Evolutionary conservation across 2,797 vertebrate species (phyloP).

Genomic region (Clamator glandarius): DNA sequence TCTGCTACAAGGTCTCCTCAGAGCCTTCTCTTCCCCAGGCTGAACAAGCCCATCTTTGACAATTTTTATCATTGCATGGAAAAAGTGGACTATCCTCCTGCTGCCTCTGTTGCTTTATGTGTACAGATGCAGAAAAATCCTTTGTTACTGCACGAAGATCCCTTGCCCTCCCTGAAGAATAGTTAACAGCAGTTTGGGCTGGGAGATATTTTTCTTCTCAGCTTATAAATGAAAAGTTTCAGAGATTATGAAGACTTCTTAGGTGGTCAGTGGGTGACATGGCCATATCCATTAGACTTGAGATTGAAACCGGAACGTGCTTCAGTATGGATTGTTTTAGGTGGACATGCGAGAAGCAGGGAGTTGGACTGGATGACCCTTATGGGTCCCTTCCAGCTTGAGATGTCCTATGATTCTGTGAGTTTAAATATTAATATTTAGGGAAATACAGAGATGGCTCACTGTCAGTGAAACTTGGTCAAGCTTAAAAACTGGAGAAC

Average conservation of each 20-base stretch:
- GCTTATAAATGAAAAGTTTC: not conserved
- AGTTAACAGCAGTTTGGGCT: not conserved
- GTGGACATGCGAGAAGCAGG: not conserved
- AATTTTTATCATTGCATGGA: not conserved
- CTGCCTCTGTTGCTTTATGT: not conserved
- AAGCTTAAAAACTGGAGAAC: not conserved
- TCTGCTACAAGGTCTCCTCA: not conserved
- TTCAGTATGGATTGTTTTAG: not conserved
- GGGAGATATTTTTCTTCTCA: not conserved
- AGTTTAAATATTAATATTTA: too few relatives aligned
- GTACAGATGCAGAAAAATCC: not conserved
- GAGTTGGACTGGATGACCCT: rapidly evolving
- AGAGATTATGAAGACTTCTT: not conserved
- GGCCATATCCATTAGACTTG: not conserved
- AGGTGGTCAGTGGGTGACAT: not conserved
- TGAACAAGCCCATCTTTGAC: not conserved
- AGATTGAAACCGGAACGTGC: not conserved
- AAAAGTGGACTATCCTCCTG: not conserved
- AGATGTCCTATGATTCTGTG: not conserved
- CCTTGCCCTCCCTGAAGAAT: not conserved
- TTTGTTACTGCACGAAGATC: not conserved
- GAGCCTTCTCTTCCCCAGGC: too few relatives aligned
- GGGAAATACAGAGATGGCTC: not conserved
- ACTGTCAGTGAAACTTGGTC: not conserved
- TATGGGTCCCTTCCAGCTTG: not conserved